Base-by-base conservation (phyloP, 2,797 vertebrate species). In the Orientallactaga sibirica region DNA sequence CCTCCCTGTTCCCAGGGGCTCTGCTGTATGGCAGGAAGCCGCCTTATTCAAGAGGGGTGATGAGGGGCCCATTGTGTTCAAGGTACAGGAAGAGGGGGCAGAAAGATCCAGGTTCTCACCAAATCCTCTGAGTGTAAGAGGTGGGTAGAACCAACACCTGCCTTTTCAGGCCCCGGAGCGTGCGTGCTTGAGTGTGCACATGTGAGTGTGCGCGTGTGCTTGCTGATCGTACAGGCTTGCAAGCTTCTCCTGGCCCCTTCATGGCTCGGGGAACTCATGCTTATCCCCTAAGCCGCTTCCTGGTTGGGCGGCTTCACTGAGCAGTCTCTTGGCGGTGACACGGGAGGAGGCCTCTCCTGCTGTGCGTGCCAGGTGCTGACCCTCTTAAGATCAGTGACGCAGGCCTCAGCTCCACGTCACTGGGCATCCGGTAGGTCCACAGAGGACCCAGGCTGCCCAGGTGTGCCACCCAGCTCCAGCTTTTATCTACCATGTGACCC, bases 21-120 rank as follows among this genome's bases (percentile, higher is more conserved):
- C 58, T 10, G 25, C 7, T 78, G 58, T 66, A 41, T 20, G 81
- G 95, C 29, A 95, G 92, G 84, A 97, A 95, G 52, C 19, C 25
- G 14, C 43, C 78, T 68, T 16, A 86, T 22, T 68, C 61, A 74
- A 16, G 43, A 43, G 73, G 22, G 86, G 82, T 0, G 0, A 27
- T 11, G 18, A 70, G 29, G 68, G 73, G 29, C 11, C 70, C 64
- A 74, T 78, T 79, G 52, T 95, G 93, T 27, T 92, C 10, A 61
- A 87, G 52, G 1, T 48, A 18, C 43, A 88, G 58, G 66, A 79
- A 29, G 80, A 77, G 88, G 94, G 68, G 75, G 33, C 2, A 8
- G 20, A 27, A 62, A 71, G 71, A 41, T 7, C 8, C 27, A 11
- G 62, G 68, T 16, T 80, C 78, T 73, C 78, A 20, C 0, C 1